Percentiles rank a stretch among this genome's conserved stretches.
Conservation (phyloP, 2,797 vertebrate genomes). For the Neopelma chrysocephalum region DNA sequence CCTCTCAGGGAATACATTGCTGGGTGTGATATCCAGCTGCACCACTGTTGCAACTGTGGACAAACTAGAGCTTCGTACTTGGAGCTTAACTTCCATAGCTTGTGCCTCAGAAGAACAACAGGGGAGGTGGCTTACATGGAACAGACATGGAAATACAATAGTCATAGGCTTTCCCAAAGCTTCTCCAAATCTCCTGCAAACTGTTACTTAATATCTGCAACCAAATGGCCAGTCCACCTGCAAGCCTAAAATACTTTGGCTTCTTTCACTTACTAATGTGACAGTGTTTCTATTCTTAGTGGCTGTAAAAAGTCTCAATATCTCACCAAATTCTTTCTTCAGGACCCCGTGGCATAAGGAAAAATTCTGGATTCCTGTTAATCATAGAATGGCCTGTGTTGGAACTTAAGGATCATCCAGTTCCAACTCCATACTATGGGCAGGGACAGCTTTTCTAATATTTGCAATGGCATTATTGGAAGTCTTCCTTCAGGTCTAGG, state of each 20-base stretch:
- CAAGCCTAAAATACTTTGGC: background rate
- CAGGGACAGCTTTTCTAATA: background rate
- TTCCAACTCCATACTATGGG: background rate
- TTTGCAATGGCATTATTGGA: background rate
- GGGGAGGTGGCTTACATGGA: background rate
- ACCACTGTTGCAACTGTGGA: accelerated
- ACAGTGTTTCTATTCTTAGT: background rate
- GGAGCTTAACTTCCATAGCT: background rate
- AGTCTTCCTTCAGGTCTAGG: background rate
- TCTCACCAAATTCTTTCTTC: background rate
- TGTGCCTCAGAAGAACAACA: background rate
- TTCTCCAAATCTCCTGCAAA: background rate
- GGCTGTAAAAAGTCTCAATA: background rate
- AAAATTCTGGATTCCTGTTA: background rate
- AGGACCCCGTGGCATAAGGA: background rate
- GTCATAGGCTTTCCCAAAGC: background rate
- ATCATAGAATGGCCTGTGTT: background rate
- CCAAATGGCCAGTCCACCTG: background rate
- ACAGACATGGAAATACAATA: background rate
- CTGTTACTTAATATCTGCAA: background rate
- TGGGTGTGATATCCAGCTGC: background rate
- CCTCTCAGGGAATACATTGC: background rate
- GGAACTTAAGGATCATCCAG: background rate
- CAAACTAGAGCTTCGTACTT: background rate
- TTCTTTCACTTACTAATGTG: background rate